Evolutionary conservation across 2,888 invertebrate genomes (phyloP).

Genomic region (Drosophila yooni): DNA sequence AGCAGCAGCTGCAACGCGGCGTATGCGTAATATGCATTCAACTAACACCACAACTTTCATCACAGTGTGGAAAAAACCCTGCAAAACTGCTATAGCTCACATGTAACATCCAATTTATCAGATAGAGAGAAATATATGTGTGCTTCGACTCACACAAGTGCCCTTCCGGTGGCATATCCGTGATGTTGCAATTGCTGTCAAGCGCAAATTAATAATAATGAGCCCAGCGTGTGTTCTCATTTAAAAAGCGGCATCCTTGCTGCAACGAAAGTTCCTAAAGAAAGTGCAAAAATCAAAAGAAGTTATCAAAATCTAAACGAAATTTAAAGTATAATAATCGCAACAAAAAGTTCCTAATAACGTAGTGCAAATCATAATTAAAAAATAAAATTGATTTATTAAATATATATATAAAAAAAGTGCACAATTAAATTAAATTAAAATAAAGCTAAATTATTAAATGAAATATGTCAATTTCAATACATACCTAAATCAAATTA

Average conservation of each 20-base stretch:
- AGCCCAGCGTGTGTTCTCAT: not conserved
- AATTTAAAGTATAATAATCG: conserved; percentile 17
- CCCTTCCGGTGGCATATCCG: conserved; percentile 42
- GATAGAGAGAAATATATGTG: not conserved
- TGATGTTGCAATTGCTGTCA: conserved; percentile 16
- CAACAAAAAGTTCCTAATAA: conserved; percentile 64
- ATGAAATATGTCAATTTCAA: not conserved
- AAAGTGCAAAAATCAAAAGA: conserved; percentile 48
- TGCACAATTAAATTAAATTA: not conserved
- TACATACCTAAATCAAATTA: not conserved
- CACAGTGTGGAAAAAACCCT: conserved; percentile 2
- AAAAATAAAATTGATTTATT: not conserved
- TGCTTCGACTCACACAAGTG: conserved; percentile 13
- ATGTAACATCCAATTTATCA: conserved; percentile 6
- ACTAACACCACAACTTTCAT: conserved; percentile 17
- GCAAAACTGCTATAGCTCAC: conserved; percentile 8
- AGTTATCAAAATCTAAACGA: not conserved
- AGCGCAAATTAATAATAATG: conserved; percentile 14
- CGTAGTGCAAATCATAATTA: conserved; percentile 37
- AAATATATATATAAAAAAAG: conserved; percentile 8
- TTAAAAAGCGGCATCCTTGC: conserved; percentile 6
- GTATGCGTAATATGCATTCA: conserved; percentile 47
- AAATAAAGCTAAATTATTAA: not conserved
- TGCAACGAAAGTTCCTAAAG: conserved; percentile 66
- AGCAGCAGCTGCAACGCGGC: conserved; percentile 22